Evolutionary conservation across 2,113 vertebrate genomes (phyloP), one percentile per base, ranked within the genome.

Genomic region (Balaenoptera acutorostrata): DNA sequence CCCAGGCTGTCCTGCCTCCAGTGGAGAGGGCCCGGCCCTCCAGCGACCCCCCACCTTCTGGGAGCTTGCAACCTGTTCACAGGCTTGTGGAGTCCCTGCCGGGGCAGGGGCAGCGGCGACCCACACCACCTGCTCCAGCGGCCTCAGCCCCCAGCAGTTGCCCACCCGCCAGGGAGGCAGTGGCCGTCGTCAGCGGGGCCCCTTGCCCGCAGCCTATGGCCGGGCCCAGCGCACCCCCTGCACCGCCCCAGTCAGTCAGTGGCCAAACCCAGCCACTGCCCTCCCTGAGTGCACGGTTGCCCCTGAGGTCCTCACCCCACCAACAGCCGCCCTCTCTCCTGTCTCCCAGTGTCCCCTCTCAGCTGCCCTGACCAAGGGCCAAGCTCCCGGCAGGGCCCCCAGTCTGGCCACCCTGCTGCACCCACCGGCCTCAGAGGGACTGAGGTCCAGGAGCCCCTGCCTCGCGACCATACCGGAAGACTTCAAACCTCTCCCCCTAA

Each of bases 271-370:
- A 25, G 36, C 13, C 20, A 2, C 49, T 4, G 13, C 78, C 83
- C 25, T 36, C 17, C 0, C 39, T 21, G 7, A 18, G 31, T 5
- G 2, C 15, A 29, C 0, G 0, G 3, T 29, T 7, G 3, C 8
- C 31, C 21, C 9, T 27, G 39, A 20, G 27, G 25, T 36, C 18
- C 33, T 39, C 15, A 1, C 6, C 14, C 39, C 46, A 17, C n/a
- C 33, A 4, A 17, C 13, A 13, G 4, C n/a, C 11, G 29, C 25
- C 39, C 31, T 21, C 21, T 8, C 20, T 39, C 33, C 61, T 36
- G 3, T 33, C 59, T 11, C 44, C 57, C 8, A 18, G 15, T 9
- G 15, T 39, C 36, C 49, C 4, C 7, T 13, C 74, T 49, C 55
- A 27, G 74, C 52, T 29, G 52, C 10, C 11, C 49, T 7, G 27